These are phyloP conservation scores for Pinctada fucata DNA, from an alignment of 2,888 invertebrate genomes.

Conservation along the genomic window DNA sequence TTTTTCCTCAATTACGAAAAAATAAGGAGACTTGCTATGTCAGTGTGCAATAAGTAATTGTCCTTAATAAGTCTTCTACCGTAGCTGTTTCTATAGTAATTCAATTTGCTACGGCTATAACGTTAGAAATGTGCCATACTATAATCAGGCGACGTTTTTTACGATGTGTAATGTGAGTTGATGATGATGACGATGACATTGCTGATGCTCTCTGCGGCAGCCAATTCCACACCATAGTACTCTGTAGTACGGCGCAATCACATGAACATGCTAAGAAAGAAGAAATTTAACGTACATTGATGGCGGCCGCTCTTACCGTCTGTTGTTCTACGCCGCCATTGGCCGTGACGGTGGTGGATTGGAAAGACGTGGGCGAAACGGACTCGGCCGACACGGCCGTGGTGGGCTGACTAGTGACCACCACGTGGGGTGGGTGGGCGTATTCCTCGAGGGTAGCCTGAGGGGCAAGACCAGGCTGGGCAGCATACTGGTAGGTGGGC, in stretches of 20 bases:
- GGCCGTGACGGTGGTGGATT: constrained; percentile 69
- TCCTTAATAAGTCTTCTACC: too few species aligned
- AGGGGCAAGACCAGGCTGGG: constrained; percentile 26
- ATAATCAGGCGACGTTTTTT: too few species aligned
- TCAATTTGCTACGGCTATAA: too few species aligned
- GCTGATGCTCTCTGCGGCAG: constrained; percentile 24
- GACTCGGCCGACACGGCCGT: constrained; percentile 62
- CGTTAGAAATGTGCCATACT: too few species aligned
- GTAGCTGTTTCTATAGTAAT: too few species aligned
- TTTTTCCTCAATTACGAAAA: too few species aligned
- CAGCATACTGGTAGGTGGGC: constrained; percentile 76
- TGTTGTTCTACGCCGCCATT: constrained; percentile 82
- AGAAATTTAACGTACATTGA: constrained; percentile 63
- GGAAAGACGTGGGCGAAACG: constrained; percentile 53
- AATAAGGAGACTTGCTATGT: too few species aligned
- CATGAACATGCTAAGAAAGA: constrained; percentile 44
- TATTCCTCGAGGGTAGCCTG: constrained; percentile 63
- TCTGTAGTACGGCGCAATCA: constrained; percentile 20
- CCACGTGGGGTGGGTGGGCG: constrained; percentile 62
- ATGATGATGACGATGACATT: too few species aligned
- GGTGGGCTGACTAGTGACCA: constrained; percentile 58
- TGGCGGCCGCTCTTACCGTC: constrained; percentile 77
- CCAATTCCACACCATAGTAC: constrained; percentile 41
- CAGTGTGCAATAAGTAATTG: too few species aligned
- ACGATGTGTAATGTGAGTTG: too few species aligned